Evolutionary conservation across 2,113 vertebrate genomes (phyloP).

Genomic region (Clarias macrocephalus): DNA sequence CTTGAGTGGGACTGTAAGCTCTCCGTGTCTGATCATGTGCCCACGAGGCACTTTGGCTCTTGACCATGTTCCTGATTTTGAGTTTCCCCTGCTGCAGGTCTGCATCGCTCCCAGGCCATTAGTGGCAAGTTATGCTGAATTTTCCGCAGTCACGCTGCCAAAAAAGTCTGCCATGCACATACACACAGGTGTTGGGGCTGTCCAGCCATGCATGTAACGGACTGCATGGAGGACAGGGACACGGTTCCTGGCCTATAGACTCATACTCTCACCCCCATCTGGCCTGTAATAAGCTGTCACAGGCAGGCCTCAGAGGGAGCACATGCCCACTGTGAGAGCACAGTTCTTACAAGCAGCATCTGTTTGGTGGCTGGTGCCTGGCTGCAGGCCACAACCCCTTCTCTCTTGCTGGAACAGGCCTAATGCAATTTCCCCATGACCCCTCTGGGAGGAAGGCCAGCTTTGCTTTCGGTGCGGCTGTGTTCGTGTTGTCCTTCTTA

Average conservation of each 20-base stretch:
- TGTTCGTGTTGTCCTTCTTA: slow-evolving; percentile 49
- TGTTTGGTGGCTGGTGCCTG: slow-evolving; percentile 53
- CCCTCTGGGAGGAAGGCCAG: slow-evolving; percentile 49
- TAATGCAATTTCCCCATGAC: slow-evolving; percentile 62
- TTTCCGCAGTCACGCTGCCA: slow-evolving; percentile 12
- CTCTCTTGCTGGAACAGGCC: slow-evolving; percentile 45
- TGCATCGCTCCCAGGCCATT: slow-evolving; percentile 21
- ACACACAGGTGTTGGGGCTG: slow-evolving; percentile 45
- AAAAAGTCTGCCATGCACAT: slow-evolving; percentile 31
- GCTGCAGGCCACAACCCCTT: slow-evolving; percentile 54
- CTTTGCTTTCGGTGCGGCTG: slow-evolving; percentile 45
- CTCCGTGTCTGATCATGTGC: slow-evolving; percentile 33
- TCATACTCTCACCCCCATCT: slow-evolving; percentile 45
- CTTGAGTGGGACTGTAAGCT: slow-evolving; percentile 39
- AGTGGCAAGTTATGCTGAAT: not conserved
- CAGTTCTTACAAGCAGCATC: slow-evolving; percentile 58
- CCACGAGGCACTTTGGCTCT: slow-evolving; percentile 34
- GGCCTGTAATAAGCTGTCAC: slow-evolving; percentile 58
- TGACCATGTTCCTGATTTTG: slow-evolving; percentile 19
- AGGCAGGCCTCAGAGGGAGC: slow-evolving; percentile 43
- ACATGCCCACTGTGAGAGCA: slow-evolving; percentile 44
- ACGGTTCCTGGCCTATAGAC: slow-evolving; percentile 42
- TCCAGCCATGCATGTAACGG: slow-evolving; percentile 39
- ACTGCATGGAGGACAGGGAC: slow-evolving; percentile 41
- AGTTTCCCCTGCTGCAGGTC: not conserved